Base-by-base conservation (phyloP, 2,888 invertebrate species). In the Lagria hirta region DNA sequence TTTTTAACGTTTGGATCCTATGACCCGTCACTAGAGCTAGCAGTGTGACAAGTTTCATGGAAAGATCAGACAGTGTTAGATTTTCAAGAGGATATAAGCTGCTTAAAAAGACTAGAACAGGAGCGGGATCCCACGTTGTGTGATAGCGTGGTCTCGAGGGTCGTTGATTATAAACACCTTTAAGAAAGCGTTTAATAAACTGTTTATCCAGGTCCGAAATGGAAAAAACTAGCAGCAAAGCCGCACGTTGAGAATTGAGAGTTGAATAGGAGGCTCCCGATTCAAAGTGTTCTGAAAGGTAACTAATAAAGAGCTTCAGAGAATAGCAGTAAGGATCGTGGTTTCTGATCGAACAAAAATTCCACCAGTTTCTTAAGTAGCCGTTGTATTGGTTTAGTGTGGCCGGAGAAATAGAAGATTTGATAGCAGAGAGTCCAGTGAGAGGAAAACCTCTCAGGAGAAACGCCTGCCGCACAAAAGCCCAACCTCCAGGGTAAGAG, bases 401-500 rank as follows among this genome's bases (percentile, higher is more conserved):
- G 15, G 6, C 8, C 3, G 12, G 7, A 3, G 3, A 3, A 2
- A 29, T 6, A 3, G 29, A 29, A 3, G 14, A 29, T 11, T 6
- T 29, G 6, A 29, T 29, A 2, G 14, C n/a, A 3, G 7, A 6
- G 3, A 13, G 3, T 2, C 2, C 2, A 2, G 4, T 3, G 2
- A 7, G 8, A 3, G 15, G 4, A 11, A 8, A 3, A 2, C 11
- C 4, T n/a, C 15, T 2, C 2, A 3, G 4, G 3, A 15, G 29
- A 14, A 29, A 29, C 3, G 29, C 2, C 11, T 29, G 3, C 29
- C 38, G n/a, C 30, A 36, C 2, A 36, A 34, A 36, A 34, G 11
- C 5, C 28, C 37, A 10, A 28, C 48, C 15, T 11, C 43, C 48
- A 48, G 43, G 43, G 29, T 17, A 37, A 43, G 48, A 5, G 10